Evolutionary conservation across 2,797 vertebrate species (phyloP).

Genomic region (Naso thynnoides): DNA sequence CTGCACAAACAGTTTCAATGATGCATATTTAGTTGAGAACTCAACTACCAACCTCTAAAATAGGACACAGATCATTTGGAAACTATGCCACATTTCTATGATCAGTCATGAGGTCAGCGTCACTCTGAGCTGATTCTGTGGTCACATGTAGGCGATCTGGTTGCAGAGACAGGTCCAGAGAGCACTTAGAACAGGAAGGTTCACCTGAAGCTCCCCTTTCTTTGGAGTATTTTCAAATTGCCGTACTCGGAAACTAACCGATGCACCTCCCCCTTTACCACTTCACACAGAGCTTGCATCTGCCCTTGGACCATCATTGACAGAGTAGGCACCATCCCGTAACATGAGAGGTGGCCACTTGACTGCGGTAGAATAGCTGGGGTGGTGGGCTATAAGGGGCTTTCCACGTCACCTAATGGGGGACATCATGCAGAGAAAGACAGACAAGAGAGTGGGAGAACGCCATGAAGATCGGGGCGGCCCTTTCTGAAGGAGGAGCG

Average conservation of each 20-base stretch:
- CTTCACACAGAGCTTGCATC: constrained; percentile 58
- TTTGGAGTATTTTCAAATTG: constrained; percentile 67
- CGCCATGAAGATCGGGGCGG: constrained; percentile 65
- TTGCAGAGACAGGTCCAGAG: constrained; percentile 51
- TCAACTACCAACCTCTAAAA: constrained; percentile 36
- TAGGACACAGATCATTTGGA: constrained; percentile 45
- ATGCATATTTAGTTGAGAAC: constrained; percentile 48
- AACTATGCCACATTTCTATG: constrained; percentile 33
- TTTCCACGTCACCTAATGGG: constrained; percentile 55
- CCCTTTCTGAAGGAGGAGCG: constrained; percentile 63
- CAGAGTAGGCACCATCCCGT: constrained; percentile 57
- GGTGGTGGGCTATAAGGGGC: constrained; percentile 62
- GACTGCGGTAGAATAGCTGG: constrained; percentile 36
- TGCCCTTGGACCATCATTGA: constrained; percentile 72
- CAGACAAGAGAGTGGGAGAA: constrained; percentile 65
- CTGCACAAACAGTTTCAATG: constrained; percentile 43
- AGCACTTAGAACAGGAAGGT: constrained; percentile 36
- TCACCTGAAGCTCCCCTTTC: constrained; percentile 52
- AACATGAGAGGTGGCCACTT: constrained; percentile 68
- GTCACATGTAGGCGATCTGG: constrained; percentile 32
- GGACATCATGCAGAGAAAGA: constrained; percentile 65
- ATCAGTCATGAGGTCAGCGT: constrained; percentile 37
- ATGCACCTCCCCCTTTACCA: constrained; percentile 42
- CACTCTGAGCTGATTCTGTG: constrained; percentile 22
- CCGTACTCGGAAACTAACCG: constrained; percentile 58